phyloP scores from a whole-genome alignment of 2,797 vertebrate species.

The Eutrigla gurnardus region DNA sequence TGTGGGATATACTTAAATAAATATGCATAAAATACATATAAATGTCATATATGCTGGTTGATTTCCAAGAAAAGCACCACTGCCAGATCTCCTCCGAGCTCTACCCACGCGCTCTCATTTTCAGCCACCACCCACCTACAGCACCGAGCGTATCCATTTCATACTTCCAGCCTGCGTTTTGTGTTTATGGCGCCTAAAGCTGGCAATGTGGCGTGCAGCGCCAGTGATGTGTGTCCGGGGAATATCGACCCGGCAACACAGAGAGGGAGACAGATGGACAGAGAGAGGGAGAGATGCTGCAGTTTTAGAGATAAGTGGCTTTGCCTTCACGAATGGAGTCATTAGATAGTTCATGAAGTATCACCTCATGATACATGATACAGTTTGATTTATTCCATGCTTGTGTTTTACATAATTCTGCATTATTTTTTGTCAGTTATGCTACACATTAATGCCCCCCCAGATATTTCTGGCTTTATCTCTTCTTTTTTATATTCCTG shows the following conservation, averaged over 20 bases:
- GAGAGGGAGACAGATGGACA: slow-evolving; percentile 21
- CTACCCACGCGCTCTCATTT: slow-evolving; percentile 49
- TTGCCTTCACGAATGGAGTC: background rate
- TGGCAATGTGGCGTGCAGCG: slow-evolving; percentile 62
- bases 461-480: background rate
- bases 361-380: background rate
- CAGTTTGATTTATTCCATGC: background rate
- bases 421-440: background rate
- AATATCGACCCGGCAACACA: slow-evolving; percentile 51
- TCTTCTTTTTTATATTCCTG: background rate
- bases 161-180: slow-evolving; percentile 46
- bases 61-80: slow-evolving; percentile 36
- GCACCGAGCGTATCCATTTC: slow-evolving; percentile 60
- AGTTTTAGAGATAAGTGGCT: slow-evolving; percentile 27
- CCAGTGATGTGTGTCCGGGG: slow-evolving; percentile 58
- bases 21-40: background rate
- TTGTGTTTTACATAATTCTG: background rate
- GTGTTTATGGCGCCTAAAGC: slow-evolving; percentile 70
- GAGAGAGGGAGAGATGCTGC: slow-evolving; percentile 14
- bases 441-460: background rate
- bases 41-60: slow-evolving; percentile 22
- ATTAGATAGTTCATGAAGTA: background rate
- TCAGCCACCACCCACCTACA: slow-evolving; percentile 51
- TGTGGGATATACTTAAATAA: slow-evolving; percentile 8
- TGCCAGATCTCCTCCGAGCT: slow-evolving; percentile 30